Evolutionary conservation across 1,140 invertebrate species (phyloP), one percentile per base, ranked within the genome.

Genomic region (Dufourea novaeangliae): DNA sequence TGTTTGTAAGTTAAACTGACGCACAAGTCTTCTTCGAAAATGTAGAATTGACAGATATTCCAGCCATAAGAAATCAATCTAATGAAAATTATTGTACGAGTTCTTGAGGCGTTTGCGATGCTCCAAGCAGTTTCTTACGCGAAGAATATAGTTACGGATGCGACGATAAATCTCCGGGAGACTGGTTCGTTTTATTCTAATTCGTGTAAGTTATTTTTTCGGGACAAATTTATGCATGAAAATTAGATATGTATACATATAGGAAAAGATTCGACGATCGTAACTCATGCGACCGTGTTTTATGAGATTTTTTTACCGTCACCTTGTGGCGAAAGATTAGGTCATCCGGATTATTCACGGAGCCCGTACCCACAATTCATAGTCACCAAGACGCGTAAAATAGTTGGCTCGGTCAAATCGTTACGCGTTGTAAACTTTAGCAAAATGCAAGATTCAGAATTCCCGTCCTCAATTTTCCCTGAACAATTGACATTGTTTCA

Each of bases 321-420:
- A 37, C 52, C 22, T 67, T 37, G 37, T 6, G 25, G 62, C 52
- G 64, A 67, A 59, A 74, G 76, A 84, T 84, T 84, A 83, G 68
- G 80, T 84, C 32, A 68, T 59, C 37, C n/a, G 80, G 46, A 84
- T 84, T 84, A 80, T 80, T 77, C 82, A 39, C 67, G 56, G 56
- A n/a, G n/a, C 64, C 39, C n/a, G 34, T 80, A 71, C 14, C 25
- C 54, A 22, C 69, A 44, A 82, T 74, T 78, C 52, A 54, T 54
- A 52, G 56, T 70, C 77, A 77, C 59, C 56, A 61, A 57, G 59
- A 64, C 37, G 20, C 34, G 39, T 64, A n/a, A 80, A 72, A 54
- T 39, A 17, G 37, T 67, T 62, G 32, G 37, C n/a, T 66, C 32
- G 46, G 54, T 44, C 56, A 39, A 20, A 6, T 37, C 57, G 12